Percentiles rank a stretch among this genome's conserved stretches.
Evolutionary conservation across 2,888 invertebrate genomes (phyloP).

Genomic region (Trachelus stipa): DNA sequence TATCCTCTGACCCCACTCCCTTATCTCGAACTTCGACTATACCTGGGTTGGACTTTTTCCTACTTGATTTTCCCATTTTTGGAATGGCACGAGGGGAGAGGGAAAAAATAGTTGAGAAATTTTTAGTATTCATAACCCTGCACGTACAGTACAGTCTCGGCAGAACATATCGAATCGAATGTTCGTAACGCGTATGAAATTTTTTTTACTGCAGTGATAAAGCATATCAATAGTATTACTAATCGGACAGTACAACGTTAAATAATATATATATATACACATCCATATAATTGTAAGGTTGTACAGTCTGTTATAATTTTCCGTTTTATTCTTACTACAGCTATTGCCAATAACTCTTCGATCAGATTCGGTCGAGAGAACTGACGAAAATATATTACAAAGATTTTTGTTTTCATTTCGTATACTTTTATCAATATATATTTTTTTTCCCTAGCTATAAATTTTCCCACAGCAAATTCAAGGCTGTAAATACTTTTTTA

Average conservation of each 20-base stretch:
- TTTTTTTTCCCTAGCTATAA: not conserved
- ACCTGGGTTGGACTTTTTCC: not conserved
- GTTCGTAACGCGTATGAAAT: not conserved
- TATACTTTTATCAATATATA: not conserved
- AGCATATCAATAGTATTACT: too few species aligned
- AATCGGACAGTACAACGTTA: not conserved
- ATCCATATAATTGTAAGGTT: not conserved
- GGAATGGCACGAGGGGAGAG: not conserved
- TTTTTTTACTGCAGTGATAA: not conserved
- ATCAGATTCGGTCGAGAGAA: not conserved
- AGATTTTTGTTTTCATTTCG: not conserved
- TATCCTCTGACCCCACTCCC: slow-evolving; percentile 63
- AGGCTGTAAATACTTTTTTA: not conserved
- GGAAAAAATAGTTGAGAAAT: not conserved
- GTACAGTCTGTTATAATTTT: not conserved
- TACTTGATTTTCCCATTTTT: slow-evolving; percentile 51
- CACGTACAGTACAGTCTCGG: not conserved
- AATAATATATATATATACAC: too few species aligned
- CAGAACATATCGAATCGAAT: not conserved
- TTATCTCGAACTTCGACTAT: slow-evolving; percentile 52
- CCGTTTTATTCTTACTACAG: not conserved
- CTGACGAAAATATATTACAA: not conserved
- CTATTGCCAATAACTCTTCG: not conserved
- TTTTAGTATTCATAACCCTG: not conserved
- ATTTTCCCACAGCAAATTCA: not conserved